These are phyloP conservation scores for Oreotrochilus melanogaster DNA, from an alignment of 2,113 vertebrate species.

Conservation along the genomic window DNA sequence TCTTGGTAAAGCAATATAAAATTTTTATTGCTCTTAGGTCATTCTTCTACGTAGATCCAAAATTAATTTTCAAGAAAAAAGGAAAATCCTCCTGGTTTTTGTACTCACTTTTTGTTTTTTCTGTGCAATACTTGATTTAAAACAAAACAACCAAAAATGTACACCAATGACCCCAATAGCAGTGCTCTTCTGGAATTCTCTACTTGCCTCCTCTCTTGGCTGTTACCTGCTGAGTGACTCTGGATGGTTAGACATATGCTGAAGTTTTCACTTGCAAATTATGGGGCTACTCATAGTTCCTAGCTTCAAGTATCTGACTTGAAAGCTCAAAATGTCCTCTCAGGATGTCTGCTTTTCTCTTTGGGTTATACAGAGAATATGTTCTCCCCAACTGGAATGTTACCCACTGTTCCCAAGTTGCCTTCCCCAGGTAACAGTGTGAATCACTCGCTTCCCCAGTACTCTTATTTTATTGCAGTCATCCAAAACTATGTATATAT, in stretches of 20 bases:
- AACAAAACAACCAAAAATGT: not conserved
- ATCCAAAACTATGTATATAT: not conserved
- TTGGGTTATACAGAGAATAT: not conserved
- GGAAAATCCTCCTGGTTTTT: not conserved
- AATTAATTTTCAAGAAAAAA: not conserved
- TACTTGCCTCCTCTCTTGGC: not conserved
- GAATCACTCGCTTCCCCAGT: not conserved
- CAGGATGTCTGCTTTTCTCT: not conserved
- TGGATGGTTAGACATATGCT: not conserved
- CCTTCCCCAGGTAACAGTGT: not conserved
- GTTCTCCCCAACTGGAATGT: not conserved
- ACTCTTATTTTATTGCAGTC: not conserved
- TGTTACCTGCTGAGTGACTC: not conserved
- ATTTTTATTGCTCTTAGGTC: not conserved
- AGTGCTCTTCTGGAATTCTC: not conserved
- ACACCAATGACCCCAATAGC: not conserved
- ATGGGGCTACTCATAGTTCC: not conserved
- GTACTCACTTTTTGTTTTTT: not conserved
- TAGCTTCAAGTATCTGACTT: not conserved
- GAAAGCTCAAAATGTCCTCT: not conserved
- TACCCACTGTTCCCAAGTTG: not conserved
- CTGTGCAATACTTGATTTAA: not conserved
- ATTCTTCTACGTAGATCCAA: not conserved
- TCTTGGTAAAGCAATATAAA: not conserved
- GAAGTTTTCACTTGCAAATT: not conserved